Evolutionary conservation across 1,140 invertebrate species (phyloP).

Genomic region (Parapsyche elsis): DNA sequence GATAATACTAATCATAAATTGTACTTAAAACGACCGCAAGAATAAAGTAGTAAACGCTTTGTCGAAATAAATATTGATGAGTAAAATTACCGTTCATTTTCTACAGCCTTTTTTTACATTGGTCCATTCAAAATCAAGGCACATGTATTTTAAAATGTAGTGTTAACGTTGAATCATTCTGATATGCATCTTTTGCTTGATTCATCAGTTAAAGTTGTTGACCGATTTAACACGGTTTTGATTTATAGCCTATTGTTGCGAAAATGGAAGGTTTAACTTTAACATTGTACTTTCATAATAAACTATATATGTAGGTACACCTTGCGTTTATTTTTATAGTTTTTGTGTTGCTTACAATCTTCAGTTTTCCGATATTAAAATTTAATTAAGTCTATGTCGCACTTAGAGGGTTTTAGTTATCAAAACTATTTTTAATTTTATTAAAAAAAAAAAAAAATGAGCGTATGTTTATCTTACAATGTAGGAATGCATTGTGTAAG

Average conservation of each 20-base stretch:
- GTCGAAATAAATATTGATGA: too few relatives aligned
- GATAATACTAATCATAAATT: too few relatives aligned
- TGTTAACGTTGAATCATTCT: background rate
- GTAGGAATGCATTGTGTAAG: conserved; percentile 32
- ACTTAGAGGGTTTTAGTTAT: background rate
- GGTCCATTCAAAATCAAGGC: background rate
- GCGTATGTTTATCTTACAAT: conserved; percentile 35
- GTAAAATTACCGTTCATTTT: too few relatives aligned
- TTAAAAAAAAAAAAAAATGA: conserved; percentile 17
- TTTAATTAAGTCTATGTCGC: background rate
- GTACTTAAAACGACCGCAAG: too few relatives aligned
- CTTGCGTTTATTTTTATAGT: background rate
- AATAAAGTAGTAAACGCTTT: too few relatives aligned
- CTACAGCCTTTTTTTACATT: background rate
- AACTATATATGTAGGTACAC: too few relatives aligned
- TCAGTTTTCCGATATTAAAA: background rate
- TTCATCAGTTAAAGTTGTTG: background rate
- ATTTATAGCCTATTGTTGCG: conserved; percentile 24
- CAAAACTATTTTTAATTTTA: conserved; percentile 18
- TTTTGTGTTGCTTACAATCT: background rate
- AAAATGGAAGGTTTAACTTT: background rate
- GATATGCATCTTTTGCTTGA: background rate
- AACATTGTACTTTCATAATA: background rate
- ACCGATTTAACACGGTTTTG: conserved; percentile 15
- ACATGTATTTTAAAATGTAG: background rate